These are phyloP conservation scores for Oasisia sp. DNA, from an alignment of 2,888 invertebrate species.

Conservation along the genomic window DNA sequence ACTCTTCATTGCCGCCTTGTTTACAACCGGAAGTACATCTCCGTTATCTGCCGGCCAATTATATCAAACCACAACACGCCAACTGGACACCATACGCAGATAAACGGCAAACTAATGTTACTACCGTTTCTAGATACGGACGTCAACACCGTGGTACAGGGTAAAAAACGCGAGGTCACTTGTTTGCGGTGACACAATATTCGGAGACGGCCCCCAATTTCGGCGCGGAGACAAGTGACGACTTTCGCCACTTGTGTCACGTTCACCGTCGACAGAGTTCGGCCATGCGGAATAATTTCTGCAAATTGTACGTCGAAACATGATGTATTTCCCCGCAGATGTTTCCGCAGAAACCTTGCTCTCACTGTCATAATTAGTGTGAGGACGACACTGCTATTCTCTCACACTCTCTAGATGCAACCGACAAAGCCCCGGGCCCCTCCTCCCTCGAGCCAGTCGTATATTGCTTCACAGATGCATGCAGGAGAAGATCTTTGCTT, in stretches of 20 bases:
- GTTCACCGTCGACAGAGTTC: not conserved
- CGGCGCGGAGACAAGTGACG: not conserved
- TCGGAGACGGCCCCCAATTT: not conserved
- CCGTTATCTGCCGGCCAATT: not conserved
- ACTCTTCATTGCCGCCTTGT: not conserved
- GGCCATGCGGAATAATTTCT: slow-evolving; percentile 12
- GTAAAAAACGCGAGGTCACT: not conserved
- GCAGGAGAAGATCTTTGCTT: no score
- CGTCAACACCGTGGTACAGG: not conserved
- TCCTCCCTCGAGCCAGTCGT: not conserved
- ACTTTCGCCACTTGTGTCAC: slow-evolving; percentile 1
- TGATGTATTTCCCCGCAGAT: not conserved
- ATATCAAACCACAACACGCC: not conserved
- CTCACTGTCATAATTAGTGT: not conserved
- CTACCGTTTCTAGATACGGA: not conserved
- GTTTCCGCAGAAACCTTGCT: not conserved
- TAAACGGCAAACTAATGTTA: not conserved
- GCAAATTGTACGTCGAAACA: slow-evolving; percentile 17
- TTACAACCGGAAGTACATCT: not conserved
- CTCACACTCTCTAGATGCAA: not conserved
- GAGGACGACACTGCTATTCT: not conserved
- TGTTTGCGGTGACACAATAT: not conserved
- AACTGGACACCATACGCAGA: not conserved
- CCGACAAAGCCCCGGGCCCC: not conserved
- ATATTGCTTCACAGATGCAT: not conserved